phyloP scores from a whole-genome alignment of 2,888 invertebrate genomes.

The Erynnis tages region DNA sequence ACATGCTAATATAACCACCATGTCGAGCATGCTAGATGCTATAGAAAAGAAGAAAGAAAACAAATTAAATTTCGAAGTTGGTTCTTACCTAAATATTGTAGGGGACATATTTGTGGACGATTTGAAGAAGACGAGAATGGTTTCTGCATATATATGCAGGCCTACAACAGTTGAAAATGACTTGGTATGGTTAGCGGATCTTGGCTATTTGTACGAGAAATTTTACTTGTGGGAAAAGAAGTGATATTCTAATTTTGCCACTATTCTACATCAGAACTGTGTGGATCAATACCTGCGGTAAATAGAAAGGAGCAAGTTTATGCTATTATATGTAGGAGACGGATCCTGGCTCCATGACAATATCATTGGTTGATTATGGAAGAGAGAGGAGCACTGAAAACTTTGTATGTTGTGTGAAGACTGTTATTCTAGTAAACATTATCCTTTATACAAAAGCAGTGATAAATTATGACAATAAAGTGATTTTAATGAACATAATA shows the following conservation, averaged over 20 bases:
- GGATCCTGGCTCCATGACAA: too few species aligned
- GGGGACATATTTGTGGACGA: conserved; percentile 71
- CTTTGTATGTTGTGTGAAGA: too few species aligned
- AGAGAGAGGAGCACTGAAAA: too few species aligned
- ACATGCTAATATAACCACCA: conserved; percentile 51
- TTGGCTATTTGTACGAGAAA: conserved; percentile 66
- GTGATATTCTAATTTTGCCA: neutral
- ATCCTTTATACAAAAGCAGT: too few species aligned
- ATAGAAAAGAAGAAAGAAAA: conserved; percentile 46
- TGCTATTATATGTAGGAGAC: too few species aligned
- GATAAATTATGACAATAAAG: too few species aligned
- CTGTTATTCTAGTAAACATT: too few species aligned
- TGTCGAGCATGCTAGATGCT: conserved; percentile 55
- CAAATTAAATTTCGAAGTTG: conserved; percentile 48
- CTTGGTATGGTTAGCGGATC: conserved; percentile 69
- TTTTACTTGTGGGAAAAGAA: conserved; percentile 53
- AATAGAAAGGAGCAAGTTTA: too few species aligned
- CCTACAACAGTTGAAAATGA: conserved; percentile 56
- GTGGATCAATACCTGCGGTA: too few species aligned
- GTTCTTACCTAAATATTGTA: conserved; percentile 53
- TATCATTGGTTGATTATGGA: too few species aligned
- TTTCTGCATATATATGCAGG: conserved; percentile 60
- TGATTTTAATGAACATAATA: too few species aligned
- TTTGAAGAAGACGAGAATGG: conserved; percentile 50
- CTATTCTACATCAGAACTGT: neutral